These are phyloP conservation scores for Hippoglossus stenolepis DNA, from an alignment of 2,113 vertebrate species.

Conservation along the genomic window DNA sequence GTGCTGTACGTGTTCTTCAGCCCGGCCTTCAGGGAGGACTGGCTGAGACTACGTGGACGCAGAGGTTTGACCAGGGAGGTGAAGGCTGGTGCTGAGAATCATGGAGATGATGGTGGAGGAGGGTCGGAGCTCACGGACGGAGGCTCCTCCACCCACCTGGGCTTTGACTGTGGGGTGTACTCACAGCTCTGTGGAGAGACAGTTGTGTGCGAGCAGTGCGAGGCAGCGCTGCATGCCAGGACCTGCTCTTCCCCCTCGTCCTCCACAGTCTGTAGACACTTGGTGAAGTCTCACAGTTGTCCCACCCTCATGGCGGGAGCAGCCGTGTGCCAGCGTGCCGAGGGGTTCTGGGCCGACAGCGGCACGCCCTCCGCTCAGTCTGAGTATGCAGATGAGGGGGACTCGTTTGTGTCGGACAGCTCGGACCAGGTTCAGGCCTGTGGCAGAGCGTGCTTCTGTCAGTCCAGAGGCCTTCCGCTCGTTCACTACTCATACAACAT, in stretches of 20 bases:
- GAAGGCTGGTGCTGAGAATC: slow-evolving; percentile 73
- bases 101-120: slow-evolving; percentile 65
- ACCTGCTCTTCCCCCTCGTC: slow-evolving; percentile 80
- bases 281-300: slow-evolving; percentile 96
- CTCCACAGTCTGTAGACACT: slow-evolving; percentile 90
- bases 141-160: slow-evolving; percentile 70
- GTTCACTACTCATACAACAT: slow-evolving; percentile 93
- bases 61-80: slow-evolving; percentile 60
- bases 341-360: slow-evolving; percentile 92
- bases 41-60: slow-evolving; percentile 85
- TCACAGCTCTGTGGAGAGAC: slow-evolving; percentile 86
- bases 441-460: slow-evolving; percentile 95
- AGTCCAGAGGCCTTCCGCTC: slow-evolving; percentile 92
- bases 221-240: slow-evolving; percentile 88
- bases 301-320: slow-evolving; percentile 86
- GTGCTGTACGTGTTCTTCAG: slow-evolving; percentile 97
- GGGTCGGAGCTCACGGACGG: slow-evolving; percentile 62
- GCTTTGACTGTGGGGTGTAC: slow-evolving; percentile 84
- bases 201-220: slow-evolving; percentile 89
- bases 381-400: slow-evolving; percentile 94
- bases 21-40: slow-evolving; percentile 95
- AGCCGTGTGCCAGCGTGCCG: slow-evolving; percentile 84
- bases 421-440: slow-evolving; percentile 98
- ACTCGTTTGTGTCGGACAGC: slow-evolving; percentile 97
- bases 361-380: slow-evolving; percentile 92